phyloP scores from a whole-genome alignment of 2,888 invertebrate species.

The Acronicta aceris region DNA sequence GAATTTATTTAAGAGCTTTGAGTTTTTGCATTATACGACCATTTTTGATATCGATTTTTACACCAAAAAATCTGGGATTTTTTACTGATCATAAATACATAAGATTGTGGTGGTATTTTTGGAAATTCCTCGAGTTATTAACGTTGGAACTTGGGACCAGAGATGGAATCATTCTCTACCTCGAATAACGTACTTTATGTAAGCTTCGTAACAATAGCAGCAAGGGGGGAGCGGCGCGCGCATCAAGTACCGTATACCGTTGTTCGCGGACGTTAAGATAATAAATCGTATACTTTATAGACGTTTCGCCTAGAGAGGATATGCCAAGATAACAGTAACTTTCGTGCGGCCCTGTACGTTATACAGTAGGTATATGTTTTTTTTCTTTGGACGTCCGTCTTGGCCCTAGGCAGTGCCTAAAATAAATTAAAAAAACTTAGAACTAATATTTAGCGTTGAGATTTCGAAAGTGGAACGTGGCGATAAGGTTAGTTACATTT shows the following conservation, averaged over 20 bases:
- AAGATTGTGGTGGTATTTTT: slow-evolving; percentile 42
- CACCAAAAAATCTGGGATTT: slow-evolving; percentile 80
- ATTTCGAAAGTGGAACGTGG: slow-evolving; percentile 40
- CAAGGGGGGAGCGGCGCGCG: slow-evolving; percentile 85
- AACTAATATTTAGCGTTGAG: slow-evolving; percentile 45
- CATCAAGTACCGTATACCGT: slow-evolving; percentile 80
- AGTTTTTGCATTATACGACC: slow-evolving; percentile 45
- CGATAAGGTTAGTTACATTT: background rate
- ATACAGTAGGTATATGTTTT: slow-evolving; percentile 78
- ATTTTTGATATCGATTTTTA: slow-evolving; percentile 47
- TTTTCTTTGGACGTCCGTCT: slow-evolving; percentile 77
- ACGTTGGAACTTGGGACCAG: slow-evolving; percentile 74
- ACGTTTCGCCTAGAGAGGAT: slow-evolving; percentile 89
- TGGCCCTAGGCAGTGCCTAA: slow-evolving; percentile 70
- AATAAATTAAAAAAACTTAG: slow-evolving; percentile 68
- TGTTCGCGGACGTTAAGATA: slow-evolving; percentile 76
- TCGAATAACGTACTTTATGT: slow-evolving; percentile 81
- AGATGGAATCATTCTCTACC: slow-evolving; percentile 82
- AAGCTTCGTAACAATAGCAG: slow-evolving; percentile 89
- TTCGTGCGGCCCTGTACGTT: slow-evolving; percentile 85
- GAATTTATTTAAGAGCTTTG: slow-evolving; percentile 79
- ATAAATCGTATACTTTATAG: slow-evolving; percentile 83
- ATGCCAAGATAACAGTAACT: slow-evolving; percentile 90
- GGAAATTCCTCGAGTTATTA: slow-evolving; percentile 59
- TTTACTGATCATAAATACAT: slow-evolving; percentile 67